Conservation (phyloP, 2,797 vertebrate species). For the Brotula barbata region DNA sequence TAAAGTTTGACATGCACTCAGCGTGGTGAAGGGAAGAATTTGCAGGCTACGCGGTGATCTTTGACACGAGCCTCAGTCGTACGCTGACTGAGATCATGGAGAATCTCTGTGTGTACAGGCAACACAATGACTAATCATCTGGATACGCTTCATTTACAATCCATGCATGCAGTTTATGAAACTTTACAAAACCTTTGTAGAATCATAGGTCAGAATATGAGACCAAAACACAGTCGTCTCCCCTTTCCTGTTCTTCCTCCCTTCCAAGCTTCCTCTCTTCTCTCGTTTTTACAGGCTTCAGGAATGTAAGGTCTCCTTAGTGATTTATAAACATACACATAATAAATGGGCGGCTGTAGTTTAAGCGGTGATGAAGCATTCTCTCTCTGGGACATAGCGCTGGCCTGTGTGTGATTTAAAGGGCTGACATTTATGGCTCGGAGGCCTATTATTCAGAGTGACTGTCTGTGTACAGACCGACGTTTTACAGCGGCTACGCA, state of each 20-base stretch:
- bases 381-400: slow-evolving; percentile 83
- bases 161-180: not conserved
- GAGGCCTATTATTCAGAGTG: slow-evolving; percentile 98
- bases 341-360: slow-evolving; percentile 92
- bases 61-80: not conserved
- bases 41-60: not conserved
- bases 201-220: slow-evolving; percentile 14
- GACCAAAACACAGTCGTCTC: slow-evolving; percentile 35
- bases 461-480: slow-evolving; percentile 95
- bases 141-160: not conserved
- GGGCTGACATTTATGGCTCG: slow-evolving; percentile 96
- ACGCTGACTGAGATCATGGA: too few relatives aligned
- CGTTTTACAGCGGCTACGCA: slow-evolving; percentile 89
- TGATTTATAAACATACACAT: slow-evolving; percentile 99
- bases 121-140: not conserved
- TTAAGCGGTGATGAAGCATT: slow-evolving; percentile 93
- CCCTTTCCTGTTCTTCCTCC: slow-evolving; percentile 30
- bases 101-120: not conserved
- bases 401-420: slow-evolving; percentile 92
- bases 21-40: not conserved
- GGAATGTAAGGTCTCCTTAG: slow-evolving; percentile 85
- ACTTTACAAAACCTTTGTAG: slow-evolving; percentile 2
- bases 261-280: slow-evolving; percentile 34
- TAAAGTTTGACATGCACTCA: too few relatives aligned
- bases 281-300: slow-evolving; percentile 69